Conservation (phyloP, 2,888 invertebrate genomes). For the Drosophila pegasa region DNA sequence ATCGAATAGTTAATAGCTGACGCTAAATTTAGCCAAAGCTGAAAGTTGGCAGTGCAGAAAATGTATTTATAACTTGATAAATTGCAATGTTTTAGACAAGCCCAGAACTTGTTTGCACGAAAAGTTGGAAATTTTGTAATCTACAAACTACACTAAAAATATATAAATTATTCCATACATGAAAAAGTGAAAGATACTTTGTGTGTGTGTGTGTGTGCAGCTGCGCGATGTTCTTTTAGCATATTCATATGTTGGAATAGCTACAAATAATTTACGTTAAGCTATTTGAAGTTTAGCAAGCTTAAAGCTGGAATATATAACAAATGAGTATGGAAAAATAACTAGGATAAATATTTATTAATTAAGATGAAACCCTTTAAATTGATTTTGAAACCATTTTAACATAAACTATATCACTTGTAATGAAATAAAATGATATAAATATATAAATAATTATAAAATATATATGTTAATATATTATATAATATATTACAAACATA, state of each 20-base stretch:
- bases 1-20: not conserved
- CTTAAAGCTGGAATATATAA: too few species aligned
- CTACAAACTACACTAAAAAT: not conserved
- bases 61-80: not conserved
- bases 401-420: too few species aligned
- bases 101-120: not conserved
- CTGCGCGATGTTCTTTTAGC: not conserved
- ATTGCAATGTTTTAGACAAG: not conserved
- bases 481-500: too few species aligned
- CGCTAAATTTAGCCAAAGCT: not conserved
- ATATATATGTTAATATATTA: too few species aligned
- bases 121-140: constrained; percentile 12
- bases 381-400: too few species aligned
- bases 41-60: not conserved
- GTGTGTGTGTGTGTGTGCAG: not conserved
- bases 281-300: not conserved
- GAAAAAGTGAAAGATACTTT: not conserved
- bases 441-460: too few species aligned
- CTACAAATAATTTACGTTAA: not conserved
- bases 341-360: not conserved
- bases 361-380: not conserved
- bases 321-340: too few species aligned
- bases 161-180: not conserved
- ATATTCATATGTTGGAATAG: not conserved
- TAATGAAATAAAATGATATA: too few species aligned